Conservation (phyloP, 2,888 invertebrate genomes). For the Synergus japonicus region DNA sequence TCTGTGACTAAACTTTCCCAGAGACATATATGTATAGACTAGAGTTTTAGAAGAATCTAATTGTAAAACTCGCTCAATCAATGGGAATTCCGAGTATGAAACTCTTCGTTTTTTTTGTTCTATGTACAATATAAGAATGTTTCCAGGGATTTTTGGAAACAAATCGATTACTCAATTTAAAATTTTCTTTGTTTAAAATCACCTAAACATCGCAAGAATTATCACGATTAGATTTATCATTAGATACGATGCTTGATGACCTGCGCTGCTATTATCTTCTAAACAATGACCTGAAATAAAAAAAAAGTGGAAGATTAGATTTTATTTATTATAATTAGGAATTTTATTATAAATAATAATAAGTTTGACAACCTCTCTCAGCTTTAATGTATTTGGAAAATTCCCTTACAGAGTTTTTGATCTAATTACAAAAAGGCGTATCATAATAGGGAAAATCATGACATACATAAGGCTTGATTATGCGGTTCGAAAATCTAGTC, state of each 20-base stretch:
- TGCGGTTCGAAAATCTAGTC: slow-evolving; percentile 38
- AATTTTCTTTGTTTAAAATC: slow-evolving; percentile 68
- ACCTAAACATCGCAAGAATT: slow-evolving; percentile 71
- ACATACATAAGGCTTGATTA: slow-evolving; percentile 37
- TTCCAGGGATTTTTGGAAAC: slow-evolving; percentile 13
- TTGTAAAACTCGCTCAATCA: slow-evolving; percentile 58
- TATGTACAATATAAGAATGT: slow-evolving; percentile 41
- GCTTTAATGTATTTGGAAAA: background rate
- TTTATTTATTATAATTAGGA: background rate
- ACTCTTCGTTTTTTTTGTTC: slow-evolving; percentile 26
- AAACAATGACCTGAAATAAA: slow-evolving; percentile 82
- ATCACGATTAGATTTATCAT: slow-evolving; percentile 66
- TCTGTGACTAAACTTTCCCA: slow-evolving; percentile 62
- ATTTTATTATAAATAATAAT: background rate
- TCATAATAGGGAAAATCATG: slow-evolving; percentile 30
- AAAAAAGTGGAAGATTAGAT: background rate
- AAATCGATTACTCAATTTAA: slow-evolving; percentile 24
- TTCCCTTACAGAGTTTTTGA: slow-evolving; percentile 1
- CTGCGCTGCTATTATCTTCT: slow-evolving; percentile 76
- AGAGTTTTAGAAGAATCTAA: slow-evolving; percentile 59
- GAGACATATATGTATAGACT: slow-evolving; percentile 50
- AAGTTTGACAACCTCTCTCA: background rate
- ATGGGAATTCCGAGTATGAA: slow-evolving; percentile 51
- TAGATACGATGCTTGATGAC: slow-evolving; percentile 66
- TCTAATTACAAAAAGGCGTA: slow-evolving; percentile 4